Conservation (phyloP, 2,797 vertebrate genomes). For the Girardinus metallicus region DNA sequence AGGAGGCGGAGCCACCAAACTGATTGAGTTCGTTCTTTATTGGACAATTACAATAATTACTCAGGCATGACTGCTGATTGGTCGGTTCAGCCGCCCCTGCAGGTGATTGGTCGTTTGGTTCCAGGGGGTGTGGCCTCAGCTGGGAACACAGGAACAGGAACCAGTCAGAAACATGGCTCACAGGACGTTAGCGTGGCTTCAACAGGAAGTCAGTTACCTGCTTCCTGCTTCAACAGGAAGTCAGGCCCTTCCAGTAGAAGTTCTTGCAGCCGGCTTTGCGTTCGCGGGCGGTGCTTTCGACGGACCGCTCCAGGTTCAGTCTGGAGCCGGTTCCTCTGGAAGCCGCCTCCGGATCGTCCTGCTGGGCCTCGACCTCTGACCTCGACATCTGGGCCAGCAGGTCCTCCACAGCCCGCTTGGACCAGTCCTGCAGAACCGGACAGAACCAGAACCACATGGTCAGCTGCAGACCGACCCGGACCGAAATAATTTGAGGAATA, state of each 20-base stretch:
- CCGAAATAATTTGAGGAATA: background rate
- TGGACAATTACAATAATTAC: constrained; percentile 69
- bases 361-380: constrained; percentile 61
- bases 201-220: constrained; percentile 17
- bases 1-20: constrained; percentile 33
- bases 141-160: constrained; percentile 10
- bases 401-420: constrained; percentile 75
- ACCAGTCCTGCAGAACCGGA: constrained; percentile 73
- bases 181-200: background rate
- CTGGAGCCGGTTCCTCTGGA: constrained; percentile 62
- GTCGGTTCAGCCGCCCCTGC: constrained; percentile 25
- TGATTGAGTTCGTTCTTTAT: constrained; percentile 68
- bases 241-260: constrained; percentile 85
- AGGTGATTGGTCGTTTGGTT: constrained; percentile 9
- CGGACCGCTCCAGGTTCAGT: constrained; percentile 75
- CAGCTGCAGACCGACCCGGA: background rate
- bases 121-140: constrained; percentile 4
- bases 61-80: constrained; percentile 64
- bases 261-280: constrained; percentile 83
- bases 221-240: constrained; percentile 71
- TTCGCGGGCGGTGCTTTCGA: constrained; percentile 70
- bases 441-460: background rate
- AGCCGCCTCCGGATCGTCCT: constrained; percentile 54
- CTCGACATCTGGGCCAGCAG: constrained; percentile 76
- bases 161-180: constrained; percentile 9